A percentile compares a stretch with the other conserved stretches of the same genome.
phyloP scores from a whole-genome alignment of 2,888 invertebrate species.

The Hyles lineata region DNA sequence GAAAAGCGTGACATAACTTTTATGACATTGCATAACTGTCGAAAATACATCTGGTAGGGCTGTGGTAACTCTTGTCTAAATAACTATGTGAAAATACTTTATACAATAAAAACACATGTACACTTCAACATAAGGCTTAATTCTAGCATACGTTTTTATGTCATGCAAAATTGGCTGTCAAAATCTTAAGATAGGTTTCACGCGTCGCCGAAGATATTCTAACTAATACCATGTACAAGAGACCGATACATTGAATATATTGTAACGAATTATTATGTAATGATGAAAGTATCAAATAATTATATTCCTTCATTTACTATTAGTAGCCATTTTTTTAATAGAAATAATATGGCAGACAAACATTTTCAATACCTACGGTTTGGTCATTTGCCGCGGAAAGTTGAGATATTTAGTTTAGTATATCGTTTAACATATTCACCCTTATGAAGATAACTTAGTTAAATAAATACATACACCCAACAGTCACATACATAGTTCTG shows the following conservation, averaged over 20 bases:
- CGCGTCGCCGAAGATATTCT: neutral
- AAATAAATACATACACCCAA: neutral
- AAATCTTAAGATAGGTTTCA: neutral
- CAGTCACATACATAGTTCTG: no score
- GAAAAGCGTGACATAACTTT: no score
- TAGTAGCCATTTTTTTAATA: neutral
- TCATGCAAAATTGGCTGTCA: no score
- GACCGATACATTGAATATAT: neutral
- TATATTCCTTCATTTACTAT: neutral
- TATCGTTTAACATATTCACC: conserved; percentile 6
- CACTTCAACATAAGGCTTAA: neutral
- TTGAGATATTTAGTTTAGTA: neutral
- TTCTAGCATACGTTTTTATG: neutral
- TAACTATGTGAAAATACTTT: no score
- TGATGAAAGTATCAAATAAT: neutral
- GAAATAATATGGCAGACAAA: no score
- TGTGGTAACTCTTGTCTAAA: no score
- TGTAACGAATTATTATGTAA: neutral
- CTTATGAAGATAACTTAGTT: neutral
- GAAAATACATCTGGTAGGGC: no score
- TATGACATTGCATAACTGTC: no score
- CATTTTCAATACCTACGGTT: no score
- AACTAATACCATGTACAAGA: neutral
- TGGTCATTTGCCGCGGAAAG: neutral
- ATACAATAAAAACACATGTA: no score